Percentiles rank a stretch among this genome's conserved stretches.
These are phyloP conservation scores for Ctenopoma kingsleyae DNA, from an alignment of 2,797 vertebrate species.

Conservation along the genomic window DNA sequence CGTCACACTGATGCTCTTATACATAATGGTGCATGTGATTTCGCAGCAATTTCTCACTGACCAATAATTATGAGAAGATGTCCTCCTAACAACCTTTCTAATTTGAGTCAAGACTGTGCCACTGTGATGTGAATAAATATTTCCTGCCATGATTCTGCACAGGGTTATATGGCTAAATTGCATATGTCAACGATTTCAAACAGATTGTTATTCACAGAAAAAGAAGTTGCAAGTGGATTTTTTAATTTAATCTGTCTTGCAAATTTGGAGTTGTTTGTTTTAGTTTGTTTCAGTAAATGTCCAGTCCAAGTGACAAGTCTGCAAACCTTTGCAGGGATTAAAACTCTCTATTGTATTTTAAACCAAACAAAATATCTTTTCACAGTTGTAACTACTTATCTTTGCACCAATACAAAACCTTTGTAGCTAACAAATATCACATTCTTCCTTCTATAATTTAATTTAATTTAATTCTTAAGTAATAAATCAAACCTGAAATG, in stretches of 20 bases:
- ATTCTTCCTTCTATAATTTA: too few relatives aligned
- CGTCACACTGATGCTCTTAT: constrained; percentile 27
- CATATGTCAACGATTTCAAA: constrained; percentile 13
- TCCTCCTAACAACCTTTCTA: constrained; percentile 22
- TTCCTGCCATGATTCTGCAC: neutral
- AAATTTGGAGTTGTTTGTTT: neutral
- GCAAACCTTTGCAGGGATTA: neutral
- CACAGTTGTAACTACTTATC: too few relatives aligned
- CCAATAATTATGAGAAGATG: constrained; percentile 22
- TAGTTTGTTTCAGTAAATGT: neutral
- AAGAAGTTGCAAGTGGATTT: neutral
- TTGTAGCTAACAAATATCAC: too few relatives aligned
- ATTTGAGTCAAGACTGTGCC: constrained; percentile 19
- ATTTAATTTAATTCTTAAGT: too few relatives aligned
- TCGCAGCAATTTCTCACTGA: constrained; percentile 28
- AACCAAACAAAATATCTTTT: neutral
- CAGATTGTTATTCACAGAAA: neutral
- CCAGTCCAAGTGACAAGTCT: neutral
- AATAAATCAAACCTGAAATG: too few relatives aligned
- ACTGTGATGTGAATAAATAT: constrained; percentile 18
- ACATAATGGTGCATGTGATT: constrained; percentile 14
- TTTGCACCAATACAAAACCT: too few relatives aligned
- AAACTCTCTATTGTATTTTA: neutral
- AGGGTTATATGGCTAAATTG: constrained; percentile 2
- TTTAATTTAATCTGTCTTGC: neutral